Evolutionary conservation across 2,888 invertebrate species (phyloP), one percentile per base, ranked within the genome.

Genomic region (Drosophila neotestacea): DNA sequence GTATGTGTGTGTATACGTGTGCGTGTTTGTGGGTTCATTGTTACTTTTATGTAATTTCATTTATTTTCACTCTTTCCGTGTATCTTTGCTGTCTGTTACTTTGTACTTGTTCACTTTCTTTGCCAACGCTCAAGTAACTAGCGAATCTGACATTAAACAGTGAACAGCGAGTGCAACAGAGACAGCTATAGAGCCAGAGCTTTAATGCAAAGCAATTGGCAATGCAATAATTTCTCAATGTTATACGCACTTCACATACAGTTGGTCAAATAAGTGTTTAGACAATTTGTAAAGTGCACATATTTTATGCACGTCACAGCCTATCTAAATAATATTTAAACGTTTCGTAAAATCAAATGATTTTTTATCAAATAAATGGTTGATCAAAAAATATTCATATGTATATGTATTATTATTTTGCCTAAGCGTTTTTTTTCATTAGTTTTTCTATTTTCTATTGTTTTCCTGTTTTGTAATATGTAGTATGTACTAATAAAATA

Each of bases 21-120:
- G 41, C 39, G 41, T 51, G 28, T 51, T 65, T 62, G 64, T 51
- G 73, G 80, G 89, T 89, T 89, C 89, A 89, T 88, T 89, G 89
- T 90, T 88, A 84, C 79, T 88, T 89, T 90, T 90, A 89, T 90
- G 81, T 89, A 90, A 90, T 83, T 88, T 78, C 73, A 73, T 84
- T 84, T 84, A 72, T 78, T 79, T 82, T 85, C 68, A 71, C 74
- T 78, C 75, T 81, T 78, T 70, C 66, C 62, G 67, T 48, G 41
- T 73, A 51, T 52, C 44, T 38, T 38, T 13, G 56, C 50, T 51
- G 28, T 38, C 56, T 32, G 41, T 67, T 36, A 38, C 56, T 65
- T 59, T 41, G 69, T 69, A 64, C 73, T 70, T 70, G 76, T 84
- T 84, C 81, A 86, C 82, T 83, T 86, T 86, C 86, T 83, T 83